These are phyloP conservation scores for Drosophila atroscutellata DNA, from an alignment of 2,888 invertebrate genomes.

Conservation along the genomic window DNA sequence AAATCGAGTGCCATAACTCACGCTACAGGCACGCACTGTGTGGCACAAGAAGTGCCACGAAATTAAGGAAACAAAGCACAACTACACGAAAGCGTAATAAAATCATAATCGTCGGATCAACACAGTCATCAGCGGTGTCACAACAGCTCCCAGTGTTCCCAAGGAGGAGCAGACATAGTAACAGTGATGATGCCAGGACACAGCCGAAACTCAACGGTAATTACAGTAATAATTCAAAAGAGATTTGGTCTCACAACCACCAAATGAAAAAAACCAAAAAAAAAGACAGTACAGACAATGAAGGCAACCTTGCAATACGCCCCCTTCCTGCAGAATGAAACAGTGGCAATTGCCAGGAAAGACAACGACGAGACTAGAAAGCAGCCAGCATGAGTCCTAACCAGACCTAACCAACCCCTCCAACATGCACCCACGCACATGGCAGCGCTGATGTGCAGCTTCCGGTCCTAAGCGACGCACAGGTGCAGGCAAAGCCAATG, in stretches of 20 bases:
- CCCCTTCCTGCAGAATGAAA: slow-evolving; percentile 44
- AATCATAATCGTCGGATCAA: slow-evolving; percentile 84
- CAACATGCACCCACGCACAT: slow-evolving; percentile 54
- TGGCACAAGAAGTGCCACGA: slow-evolving; percentile 37
- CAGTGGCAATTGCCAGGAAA: slow-evolving; percentile 69
- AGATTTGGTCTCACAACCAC: slow-evolving; percentile 71
- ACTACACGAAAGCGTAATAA: slow-evolving; percentile 82
- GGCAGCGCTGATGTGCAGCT: slow-evolving; percentile 74
- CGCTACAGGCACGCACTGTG: slow-evolving; percentile 52
- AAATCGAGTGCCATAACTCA: slow-evolving; percentile 69
- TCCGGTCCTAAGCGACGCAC: slow-evolving; percentile 74
- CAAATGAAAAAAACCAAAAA: slow-evolving; percentile 17
- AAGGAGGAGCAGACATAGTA: slow-evolving; percentile 22
- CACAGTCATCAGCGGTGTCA: slow-evolving; percentile 83
- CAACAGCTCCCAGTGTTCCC: slow-evolving; percentile 61
- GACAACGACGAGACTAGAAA: slow-evolving; percentile 47
- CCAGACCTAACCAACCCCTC: slow-evolving; percentile 9
- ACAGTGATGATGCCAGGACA: slow-evolving; percentile 32
- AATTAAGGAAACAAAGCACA: slow-evolving; percentile 78
- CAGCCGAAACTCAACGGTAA: slow-evolving; percentile 79
- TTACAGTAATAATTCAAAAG: slow-evolving; percentile 84
- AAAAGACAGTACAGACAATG: slow-evolving; percentile 63
- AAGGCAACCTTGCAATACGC: slow-evolving; percentile 60
- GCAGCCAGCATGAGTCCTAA: slow-evolving; percentile 55
- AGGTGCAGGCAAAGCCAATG: slow-evolving; percentile 68